A percentile compares a stretch with the other conserved stretches of the same genome.
phyloP scores from a whole-genome alignment of 1,140 invertebrate genomes.

The Drosophila nikananu region DNA sequence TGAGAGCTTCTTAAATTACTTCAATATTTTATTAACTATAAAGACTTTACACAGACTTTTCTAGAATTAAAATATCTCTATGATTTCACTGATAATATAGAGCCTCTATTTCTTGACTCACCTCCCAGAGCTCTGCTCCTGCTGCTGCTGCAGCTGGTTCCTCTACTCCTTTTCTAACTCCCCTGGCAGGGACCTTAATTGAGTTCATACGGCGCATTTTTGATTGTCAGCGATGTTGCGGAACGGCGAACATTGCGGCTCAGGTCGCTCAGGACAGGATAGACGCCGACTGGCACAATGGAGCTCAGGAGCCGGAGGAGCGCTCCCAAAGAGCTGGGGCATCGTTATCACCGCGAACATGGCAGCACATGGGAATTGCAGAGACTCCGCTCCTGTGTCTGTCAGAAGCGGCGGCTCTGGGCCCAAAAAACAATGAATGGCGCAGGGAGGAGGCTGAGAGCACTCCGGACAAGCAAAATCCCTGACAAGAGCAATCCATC shows the following conservation, averaged over 20 bases:
- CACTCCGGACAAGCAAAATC: slow-evolving; percentile 8
- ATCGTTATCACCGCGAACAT: slow-evolving; percentile 81
- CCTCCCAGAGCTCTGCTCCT: neutral
- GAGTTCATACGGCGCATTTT: slow-evolving; percentile 74
- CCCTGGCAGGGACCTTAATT: slow-evolving; percentile 61
- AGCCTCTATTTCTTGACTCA: neutral
- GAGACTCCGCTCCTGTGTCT: slow-evolving; percentile 21
- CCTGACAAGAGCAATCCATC: slow-evolving; percentile 66
- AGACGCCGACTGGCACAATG: slow-evolving; percentile 52
- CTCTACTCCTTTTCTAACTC: neutral
- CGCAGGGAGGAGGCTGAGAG: slow-evolving; percentile 13
- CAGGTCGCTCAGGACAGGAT: slow-evolving; percentile 11
- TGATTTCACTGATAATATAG: neutral
- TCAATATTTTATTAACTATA: neutral
- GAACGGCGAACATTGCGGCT: slow-evolving; percentile 45
- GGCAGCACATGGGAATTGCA: slow-evolving; percentile 81
- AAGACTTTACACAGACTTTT: neutral
- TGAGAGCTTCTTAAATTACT: neutral
- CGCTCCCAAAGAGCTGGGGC: slow-evolving; percentile 19
- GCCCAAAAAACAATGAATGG: slow-evolving; percentile 70
- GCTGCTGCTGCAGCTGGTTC: no score
- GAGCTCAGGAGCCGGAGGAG: slow-evolving; percentile 9
- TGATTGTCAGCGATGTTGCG: slow-evolving; percentile 65
- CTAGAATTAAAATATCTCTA: neutral
- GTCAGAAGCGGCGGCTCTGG: slow-evolving; percentile 38